A percentile compares a stretch with the other conserved stretches of the same genome.
These are phyloP conservation scores for Limenitis arthemis DNA, from an alignment of 2,888 invertebrate genomes.

Conservation along the genomic window DNA sequence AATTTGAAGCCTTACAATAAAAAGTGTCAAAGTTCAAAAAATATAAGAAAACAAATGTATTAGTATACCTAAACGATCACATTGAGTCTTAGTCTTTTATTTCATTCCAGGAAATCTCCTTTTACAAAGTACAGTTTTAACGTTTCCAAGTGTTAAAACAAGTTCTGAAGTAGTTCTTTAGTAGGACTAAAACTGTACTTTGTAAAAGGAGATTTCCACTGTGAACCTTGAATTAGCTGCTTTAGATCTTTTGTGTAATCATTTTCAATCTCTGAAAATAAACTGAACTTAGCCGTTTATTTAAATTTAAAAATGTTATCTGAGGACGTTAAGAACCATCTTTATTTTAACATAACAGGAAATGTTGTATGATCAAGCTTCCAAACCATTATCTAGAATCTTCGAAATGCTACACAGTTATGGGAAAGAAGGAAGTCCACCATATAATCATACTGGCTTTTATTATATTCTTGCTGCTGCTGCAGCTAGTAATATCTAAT, in stretches of 20 bases:
- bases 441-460: too few relatives aligned
- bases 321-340: too few relatives aligned
- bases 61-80: not conserved
- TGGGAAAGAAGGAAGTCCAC: too few relatives aligned
- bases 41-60: not conserved
- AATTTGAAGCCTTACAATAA: not conserved
- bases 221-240: constrained; percentile 41
- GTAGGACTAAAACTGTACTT: constrained; percentile 44
- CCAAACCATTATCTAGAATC: too few relatives aligned
- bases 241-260: constrained; percentile 13
- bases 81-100: constrained; percentile 18
- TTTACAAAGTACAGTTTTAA: constrained; percentile 46
- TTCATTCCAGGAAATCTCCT: constrained; percentile 38
- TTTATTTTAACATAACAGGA: too few relatives aligned
- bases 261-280: not conserved
- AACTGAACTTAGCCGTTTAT: not conserved
- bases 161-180: constrained; percentile 47
- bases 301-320: too few relatives aligned
- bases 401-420: too few relatives aligned
- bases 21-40: not conserved
- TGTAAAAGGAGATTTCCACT: constrained; percentile 41
- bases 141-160: constrained; percentile 49
- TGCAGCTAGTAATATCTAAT: too few relatives aligned
- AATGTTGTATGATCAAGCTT: too few relatives aligned
- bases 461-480: too few relatives aligned